phyloP scores from a whole-genome alignment of 2,888 invertebrate species.

The Torymus tubicola region DNA sequence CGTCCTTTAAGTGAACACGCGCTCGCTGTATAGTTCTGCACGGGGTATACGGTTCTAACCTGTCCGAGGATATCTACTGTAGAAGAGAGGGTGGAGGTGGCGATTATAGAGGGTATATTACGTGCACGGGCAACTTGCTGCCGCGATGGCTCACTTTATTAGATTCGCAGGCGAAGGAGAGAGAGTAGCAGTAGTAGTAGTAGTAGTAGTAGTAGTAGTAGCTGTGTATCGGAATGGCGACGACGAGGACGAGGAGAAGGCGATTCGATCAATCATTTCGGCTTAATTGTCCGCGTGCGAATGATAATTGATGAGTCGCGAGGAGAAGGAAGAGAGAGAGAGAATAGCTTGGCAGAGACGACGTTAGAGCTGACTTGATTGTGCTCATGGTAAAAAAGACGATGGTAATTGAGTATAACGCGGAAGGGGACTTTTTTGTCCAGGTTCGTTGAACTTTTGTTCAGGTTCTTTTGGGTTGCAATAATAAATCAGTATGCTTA shows the following conservation, averaged over 20 bases:
- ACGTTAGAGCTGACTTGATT: too few species aligned
- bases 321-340: constrained; percentile 28
- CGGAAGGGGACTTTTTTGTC: too few species aligned
- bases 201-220: constrained; percentile 7
- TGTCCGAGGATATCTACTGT: constrained; percentile 40
- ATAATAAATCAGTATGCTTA: too few species aligned
- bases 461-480: too few species aligned
- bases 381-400: too few species aligned
- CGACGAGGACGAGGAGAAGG: not conserved
- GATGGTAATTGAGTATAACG: too few species aligned
- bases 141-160: constrained; percentile 45
- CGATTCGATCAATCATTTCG: constrained; percentile 56
- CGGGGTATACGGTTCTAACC: constrained; percentile 18
- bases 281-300: constrained; percentile 37
- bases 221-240: constrained; percentile 50
- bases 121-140: constrained; percentile 11
- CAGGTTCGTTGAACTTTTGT: too few species aligned
- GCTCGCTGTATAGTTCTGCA: too few species aligned
- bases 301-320: constrained; percentile 36
- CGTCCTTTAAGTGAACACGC: constrained; percentile 28
- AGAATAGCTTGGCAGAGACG: too few species aligned
- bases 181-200: not conserved
- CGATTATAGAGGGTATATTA: constrained; percentile 29
- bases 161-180: not conserved
- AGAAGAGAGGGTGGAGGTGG: not conserved